phyloP scores from a whole-genome alignment of 2,113 vertebrate genomes.

The Oenanthe melanoleuca region DNA sequence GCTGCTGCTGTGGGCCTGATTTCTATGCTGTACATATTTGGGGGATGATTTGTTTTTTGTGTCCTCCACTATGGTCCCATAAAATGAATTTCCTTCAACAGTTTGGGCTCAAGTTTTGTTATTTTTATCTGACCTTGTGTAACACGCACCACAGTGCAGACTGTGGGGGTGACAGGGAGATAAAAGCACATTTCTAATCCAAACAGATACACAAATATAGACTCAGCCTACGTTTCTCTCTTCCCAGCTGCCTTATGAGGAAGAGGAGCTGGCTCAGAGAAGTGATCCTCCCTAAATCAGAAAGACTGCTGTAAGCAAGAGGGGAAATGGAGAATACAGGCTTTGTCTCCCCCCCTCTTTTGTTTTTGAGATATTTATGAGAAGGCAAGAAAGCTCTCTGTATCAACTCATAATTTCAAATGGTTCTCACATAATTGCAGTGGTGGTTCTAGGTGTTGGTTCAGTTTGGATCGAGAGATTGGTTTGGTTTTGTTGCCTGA shows the following conservation, averaged over 20 bases:
- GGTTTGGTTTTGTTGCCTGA: not conserved
- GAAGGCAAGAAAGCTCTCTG: not conserved
- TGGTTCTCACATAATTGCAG: not conserved
- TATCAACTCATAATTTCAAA: not conserved
- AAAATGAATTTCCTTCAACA: not conserved
- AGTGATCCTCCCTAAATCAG: not conserved
- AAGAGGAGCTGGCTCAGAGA: not conserved
- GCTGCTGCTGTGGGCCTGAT: not conserved
- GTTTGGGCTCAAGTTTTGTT: not conserved
- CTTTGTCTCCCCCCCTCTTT: accelerated
- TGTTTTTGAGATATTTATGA: not conserved
- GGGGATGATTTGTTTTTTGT: not conserved
- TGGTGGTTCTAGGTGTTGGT: not conserved
- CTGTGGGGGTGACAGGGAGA: slow-evolving; percentile 5
- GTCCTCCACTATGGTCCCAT: not conserved
- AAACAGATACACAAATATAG: not conserved
- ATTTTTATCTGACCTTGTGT: slow-evolving; percentile 16
- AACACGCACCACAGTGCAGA: not conserved
- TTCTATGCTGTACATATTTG: not conserved
- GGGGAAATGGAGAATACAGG: not conserved
- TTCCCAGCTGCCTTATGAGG: slow-evolving; percentile 19
- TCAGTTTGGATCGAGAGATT: not conserved
- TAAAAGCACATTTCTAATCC: slow-evolving; percentile 22
- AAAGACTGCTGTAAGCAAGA: not conserved
- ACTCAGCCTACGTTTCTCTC: slow-evolving; percentile 1